Conservation (phyloP, 2,113 vertebrate species). For the Urocynchramus pylzowi region DNA sequence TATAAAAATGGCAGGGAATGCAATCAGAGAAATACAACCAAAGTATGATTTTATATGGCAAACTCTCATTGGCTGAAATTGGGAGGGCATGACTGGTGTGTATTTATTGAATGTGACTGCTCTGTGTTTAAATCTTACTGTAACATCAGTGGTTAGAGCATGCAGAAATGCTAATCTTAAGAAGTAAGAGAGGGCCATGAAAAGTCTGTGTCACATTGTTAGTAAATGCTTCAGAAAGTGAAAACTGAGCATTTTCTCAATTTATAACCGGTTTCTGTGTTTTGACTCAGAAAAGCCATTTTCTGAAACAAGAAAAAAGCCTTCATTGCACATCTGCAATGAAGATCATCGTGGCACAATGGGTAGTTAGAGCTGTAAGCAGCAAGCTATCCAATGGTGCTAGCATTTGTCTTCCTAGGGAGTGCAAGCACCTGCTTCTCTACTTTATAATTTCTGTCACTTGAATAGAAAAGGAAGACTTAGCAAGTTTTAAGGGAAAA, state of each 20-base stretch:
- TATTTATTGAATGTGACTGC: neutral
- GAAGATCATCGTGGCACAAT: neutral
- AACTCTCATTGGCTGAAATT: neutral
- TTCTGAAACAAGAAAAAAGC: neutral
- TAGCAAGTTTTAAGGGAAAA: constrained; percentile 60
- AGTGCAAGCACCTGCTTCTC: neutral
- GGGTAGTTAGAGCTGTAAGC: neutral
- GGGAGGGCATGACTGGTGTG: neutral
- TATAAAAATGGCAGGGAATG: neutral
- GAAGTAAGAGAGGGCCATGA: neutral
- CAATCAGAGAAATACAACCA: neutral
- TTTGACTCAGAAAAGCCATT: neutral
- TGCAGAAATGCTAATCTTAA: neutral
- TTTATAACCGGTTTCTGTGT: neutral
- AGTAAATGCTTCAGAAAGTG: neutral
- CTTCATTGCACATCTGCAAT: constrained; percentile 32
- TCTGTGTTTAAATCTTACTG: neutral
- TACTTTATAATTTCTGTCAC: constrained; percentile 75
- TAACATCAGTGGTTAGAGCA: neutral
- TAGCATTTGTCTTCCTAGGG: constrained; percentile 43
- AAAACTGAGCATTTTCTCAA: neutral
- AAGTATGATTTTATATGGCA: neutral
- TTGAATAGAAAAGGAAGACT: constrained; percentile 68
- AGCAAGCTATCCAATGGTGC: neutral
- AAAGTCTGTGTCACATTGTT: neutral